Evolutionary conservation across 2,113 vertebrate species (phyloP).

Genomic region (Sitta europaea): DNA sequence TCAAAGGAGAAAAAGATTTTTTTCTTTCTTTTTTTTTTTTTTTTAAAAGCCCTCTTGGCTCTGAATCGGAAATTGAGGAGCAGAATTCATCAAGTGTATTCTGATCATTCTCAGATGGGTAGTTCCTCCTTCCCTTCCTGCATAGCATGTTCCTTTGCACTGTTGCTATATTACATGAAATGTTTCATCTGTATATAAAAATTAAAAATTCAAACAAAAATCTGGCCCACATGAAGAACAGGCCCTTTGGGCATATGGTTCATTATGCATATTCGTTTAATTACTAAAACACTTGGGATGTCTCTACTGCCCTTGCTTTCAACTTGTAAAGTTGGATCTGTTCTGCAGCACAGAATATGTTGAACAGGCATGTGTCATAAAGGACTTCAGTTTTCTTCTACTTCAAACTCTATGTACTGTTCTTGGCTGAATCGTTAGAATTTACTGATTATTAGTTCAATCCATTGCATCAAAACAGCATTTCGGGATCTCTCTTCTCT

Average conservation of each 20-base stretch:
- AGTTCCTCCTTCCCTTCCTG: conserved; percentile 45
- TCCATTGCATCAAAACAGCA: conserved; percentile 45
- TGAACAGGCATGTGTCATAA: conserved; percentile 62
- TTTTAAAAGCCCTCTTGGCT: conserved; percentile 33
- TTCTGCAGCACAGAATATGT: conserved; percentile 66
- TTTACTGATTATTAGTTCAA: conserved; percentile 73
- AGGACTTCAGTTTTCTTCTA: conserved; percentile 45
- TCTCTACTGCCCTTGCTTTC: conserved; percentile 81
- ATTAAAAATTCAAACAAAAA: conserved; percentile 89
- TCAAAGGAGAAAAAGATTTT: conserved; percentile 49
- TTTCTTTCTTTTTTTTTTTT: neutral
- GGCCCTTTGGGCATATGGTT: conserved; percentile 86
- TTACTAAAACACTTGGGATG: conserved; percentile 84
- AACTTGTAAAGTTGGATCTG: conserved; percentile 78
- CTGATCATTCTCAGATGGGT: conserved; percentile 26
- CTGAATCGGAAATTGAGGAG: conserved; percentile 56
- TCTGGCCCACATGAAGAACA: conserved; percentile 83
- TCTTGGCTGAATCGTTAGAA: conserved; percentile 72
- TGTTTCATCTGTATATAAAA: conserved; percentile 84
- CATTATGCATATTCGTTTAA: conserved; percentile 88
- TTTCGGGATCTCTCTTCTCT: neutral
- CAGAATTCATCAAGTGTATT: conserved; percentile 36
- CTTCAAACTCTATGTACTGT: neutral
- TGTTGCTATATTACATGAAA: conserved; percentile 68
- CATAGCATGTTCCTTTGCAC: conserved; percentile 58